Percentiles rank a stretch among this genome's conserved stretches.
These are phyloP conservation scores for Hephaestus fuliginosus DNA, from an alignment of 2,797 vertebrate species.

Conservation along the genomic window DNA sequence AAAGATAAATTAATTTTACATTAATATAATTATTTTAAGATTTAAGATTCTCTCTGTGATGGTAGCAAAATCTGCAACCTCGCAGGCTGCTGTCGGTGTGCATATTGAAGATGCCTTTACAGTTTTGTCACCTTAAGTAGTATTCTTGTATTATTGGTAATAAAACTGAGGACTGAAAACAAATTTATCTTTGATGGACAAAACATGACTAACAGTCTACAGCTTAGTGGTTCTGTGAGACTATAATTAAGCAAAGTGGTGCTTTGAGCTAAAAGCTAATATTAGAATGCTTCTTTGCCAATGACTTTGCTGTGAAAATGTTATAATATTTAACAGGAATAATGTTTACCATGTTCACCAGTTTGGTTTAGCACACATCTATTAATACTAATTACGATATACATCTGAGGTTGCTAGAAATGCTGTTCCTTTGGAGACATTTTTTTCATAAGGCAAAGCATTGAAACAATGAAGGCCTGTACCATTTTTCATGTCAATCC, in stretches of 20 bases:
- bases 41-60: not conserved
- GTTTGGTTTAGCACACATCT: not conserved
- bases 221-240: not conserved
- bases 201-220: not conserved
- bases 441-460: not conserved
- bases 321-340: not conserved
- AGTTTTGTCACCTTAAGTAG: conserved; percentile 18
- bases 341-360: not conserved
- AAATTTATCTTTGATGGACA: not conserved
- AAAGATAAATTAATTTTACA: not conserved
- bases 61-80: not conserved
- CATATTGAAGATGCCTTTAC: not conserved
- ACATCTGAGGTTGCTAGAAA: not conserved
- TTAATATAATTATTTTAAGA: not conserved
- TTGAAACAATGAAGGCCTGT: not conserved
- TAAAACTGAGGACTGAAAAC: conserved; percentile 1
- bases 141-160: not conserved
- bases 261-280: not conserved
- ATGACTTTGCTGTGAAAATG: not conserved
- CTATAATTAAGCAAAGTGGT: conserved; percentile 13
- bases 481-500: not conserved
- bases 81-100: not conserved
- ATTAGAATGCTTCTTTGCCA: no score
- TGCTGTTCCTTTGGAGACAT: not conserved
- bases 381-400: not conserved